A percentile compares a stretch with the other conserved stretches of the same genome.
Conservation (phyloP, 2,888 invertebrate species). For the Chironomus tentans region DNA sequence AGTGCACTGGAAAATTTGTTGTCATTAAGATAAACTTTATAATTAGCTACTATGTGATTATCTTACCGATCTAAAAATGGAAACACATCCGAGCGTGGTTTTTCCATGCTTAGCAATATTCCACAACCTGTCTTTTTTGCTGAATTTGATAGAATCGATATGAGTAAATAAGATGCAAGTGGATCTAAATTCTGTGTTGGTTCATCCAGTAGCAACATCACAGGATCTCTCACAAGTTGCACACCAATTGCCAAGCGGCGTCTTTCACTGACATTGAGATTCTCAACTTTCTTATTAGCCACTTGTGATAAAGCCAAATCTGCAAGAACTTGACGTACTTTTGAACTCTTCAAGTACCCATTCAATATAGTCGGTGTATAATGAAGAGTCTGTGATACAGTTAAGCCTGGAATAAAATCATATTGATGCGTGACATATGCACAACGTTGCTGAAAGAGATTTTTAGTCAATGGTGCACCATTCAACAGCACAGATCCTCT, state of each 20-base stretch:
- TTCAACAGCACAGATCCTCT: constrained; percentile 85
- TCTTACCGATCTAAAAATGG: constrained; percentile 69
- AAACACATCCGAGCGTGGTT: constrained; percentile 88
- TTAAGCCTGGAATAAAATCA: constrained; percentile 73
- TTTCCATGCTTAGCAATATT: constrained; percentile 84
- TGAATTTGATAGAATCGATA: constrained; percentile 84
- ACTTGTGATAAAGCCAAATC: constrained; percentile 90
- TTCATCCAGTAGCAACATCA: constrained; percentile 81
- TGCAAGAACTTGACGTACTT: constrained; percentile 86
- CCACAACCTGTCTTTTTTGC: constrained; percentile 86
- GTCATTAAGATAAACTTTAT: not conserved
- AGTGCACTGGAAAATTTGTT: constrained; percentile 51
- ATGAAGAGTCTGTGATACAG: constrained; percentile 75
- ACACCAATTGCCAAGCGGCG: constrained; percentile 83
- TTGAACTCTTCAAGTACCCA: constrained; percentile 66
- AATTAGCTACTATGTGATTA: not conserved
- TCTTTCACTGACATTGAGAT: constrained; percentile 81
- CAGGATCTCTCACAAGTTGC: constrained; percentile 92
- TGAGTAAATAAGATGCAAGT: constrained; percentile 85
- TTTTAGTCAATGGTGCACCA: constrained; percentile 70
- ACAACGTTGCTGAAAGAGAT: constrained; percentile 75
- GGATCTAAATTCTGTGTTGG: constrained; percentile 93
- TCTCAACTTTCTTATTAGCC: constrained; percentile 71
- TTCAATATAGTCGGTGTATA: constrained; percentile 71
- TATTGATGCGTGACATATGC: constrained; percentile 83